These are phyloP conservation scores for Stenurella melanura DNA, from an alignment of 2,888 invertebrate species.

Conservation along the genomic window DNA sequence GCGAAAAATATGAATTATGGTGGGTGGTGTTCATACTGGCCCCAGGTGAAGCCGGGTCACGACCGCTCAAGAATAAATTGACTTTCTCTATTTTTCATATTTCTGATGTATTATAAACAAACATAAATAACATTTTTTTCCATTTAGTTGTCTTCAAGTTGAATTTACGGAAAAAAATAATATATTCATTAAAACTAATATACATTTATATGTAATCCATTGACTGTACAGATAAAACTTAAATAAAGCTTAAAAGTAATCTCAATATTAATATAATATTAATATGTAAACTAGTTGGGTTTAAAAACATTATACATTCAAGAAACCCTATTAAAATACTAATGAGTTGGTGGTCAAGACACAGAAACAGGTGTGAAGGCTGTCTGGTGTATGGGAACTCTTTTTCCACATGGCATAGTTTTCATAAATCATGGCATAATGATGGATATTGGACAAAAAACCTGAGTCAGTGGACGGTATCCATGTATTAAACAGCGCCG, in stretches of 20 bases:
- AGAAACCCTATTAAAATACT: constrained; percentile 28
- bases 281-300: constrained; percentile 15
- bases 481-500: constrained; percentile 39
- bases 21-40: no score
- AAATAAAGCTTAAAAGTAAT: constrained; percentile 9
- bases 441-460: constrained; percentile 45
- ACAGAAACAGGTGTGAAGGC: constrained; percentile 33
- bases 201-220: background rate
- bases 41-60: no score
- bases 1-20: no score
- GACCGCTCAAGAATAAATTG: no score
- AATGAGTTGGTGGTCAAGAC: constrained; percentile 9
- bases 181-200: constrained; percentile 4
- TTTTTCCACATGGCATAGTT: constrained; percentile 27
- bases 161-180: no score
- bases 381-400: constrained; percentile 29
- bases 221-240: background rate
- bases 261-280: background rate
- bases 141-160: background rate
- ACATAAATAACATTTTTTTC: no score
- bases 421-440: constrained; percentile 47
- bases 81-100: background rate
- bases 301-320: background rate
- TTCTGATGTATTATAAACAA: no score
- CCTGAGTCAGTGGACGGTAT: constrained; percentile 42